Conservation (phyloP, 2,797 vertebrate species). For the Loris lydekkerianus region DNA sequence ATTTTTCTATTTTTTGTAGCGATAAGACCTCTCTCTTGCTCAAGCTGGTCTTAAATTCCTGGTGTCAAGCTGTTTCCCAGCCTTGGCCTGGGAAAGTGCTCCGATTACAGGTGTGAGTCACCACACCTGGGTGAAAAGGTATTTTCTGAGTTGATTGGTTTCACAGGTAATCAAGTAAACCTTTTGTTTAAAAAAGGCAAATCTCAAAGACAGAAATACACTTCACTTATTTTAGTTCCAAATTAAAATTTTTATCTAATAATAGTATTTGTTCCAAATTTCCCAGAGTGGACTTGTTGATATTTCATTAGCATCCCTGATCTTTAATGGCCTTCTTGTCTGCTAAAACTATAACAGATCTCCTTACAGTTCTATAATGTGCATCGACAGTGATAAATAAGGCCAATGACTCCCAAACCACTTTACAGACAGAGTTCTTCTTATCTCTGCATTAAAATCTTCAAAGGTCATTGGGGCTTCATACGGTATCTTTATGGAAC, state of each 20-base stretch:
- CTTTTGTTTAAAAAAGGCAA: neutral
- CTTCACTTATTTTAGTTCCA: conserved; percentile 39
- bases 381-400: neutral
- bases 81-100: neutral
- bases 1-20: neutral
- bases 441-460: neutral
- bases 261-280: neutral
- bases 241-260: conserved; percentile 45
- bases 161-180: neutral
- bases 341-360: neutral
- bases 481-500: neutral
- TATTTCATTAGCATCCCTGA: conserved; percentile 10
- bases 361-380: neutral
- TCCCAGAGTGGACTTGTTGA: neutral
- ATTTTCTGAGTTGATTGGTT: neutral
- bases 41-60: neutral
- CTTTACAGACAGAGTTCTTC: neutral
- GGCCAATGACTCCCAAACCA: neutral
- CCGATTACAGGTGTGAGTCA: neutral
- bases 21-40: neutral
- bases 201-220: neutral
- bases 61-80: neutral
- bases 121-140: neutral
- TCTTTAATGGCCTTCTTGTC: neutral
- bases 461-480: neutral